Conservation (phyloP, 1,140 invertebrate species). For the Drosophila lini region DNA sequence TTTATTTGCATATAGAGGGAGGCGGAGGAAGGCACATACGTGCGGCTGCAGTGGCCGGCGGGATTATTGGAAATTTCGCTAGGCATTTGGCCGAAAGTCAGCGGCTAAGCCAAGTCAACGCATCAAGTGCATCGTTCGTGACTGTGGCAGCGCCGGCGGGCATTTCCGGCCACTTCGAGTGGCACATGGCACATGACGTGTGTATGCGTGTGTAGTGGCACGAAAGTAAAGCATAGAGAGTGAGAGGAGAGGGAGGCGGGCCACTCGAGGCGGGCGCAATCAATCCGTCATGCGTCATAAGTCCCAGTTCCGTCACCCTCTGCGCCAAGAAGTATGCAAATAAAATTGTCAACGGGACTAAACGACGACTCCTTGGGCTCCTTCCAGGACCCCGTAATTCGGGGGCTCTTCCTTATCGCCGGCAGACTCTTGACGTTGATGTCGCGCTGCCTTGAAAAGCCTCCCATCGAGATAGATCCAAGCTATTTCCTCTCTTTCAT, state of each 20-base stretch:
- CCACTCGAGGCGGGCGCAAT: constrained; percentile 24
- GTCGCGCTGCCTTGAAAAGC: constrained; percentile 38
- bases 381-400: not conserved
- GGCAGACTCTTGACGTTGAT: constrained; percentile 34
- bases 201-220: not conserved
- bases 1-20: constrained; percentile 52
- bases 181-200: constrained; percentile 1
- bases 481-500: constrained; percentile 2
- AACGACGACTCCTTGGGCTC: constrained; percentile 12
- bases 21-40: not conserved
- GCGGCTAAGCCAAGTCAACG: constrained; percentile 28
- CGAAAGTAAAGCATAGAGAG: not conserved
- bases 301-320: constrained; percentile 24
- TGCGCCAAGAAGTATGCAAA: constrained; percentile 57
- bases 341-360: constrained; percentile 63
- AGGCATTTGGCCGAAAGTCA: constrained; percentile 30
- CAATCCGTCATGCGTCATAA: constrained; percentile 51
- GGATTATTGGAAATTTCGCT: constrained; percentile 26
- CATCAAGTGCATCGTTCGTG: constrained; percentile 37
- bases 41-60: constrained; percentile 22
- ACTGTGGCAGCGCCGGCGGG: constrained; percentile 23
- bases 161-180: constrained; percentile 25
- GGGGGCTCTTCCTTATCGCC: constrained; percentile 31
- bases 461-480: constrained; percentile 22
- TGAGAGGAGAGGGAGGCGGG: not conserved